Evolutionary conservation across 2,113 vertebrate genomes (phyloP).

Genomic region (Gambusia affinis): DNA sequence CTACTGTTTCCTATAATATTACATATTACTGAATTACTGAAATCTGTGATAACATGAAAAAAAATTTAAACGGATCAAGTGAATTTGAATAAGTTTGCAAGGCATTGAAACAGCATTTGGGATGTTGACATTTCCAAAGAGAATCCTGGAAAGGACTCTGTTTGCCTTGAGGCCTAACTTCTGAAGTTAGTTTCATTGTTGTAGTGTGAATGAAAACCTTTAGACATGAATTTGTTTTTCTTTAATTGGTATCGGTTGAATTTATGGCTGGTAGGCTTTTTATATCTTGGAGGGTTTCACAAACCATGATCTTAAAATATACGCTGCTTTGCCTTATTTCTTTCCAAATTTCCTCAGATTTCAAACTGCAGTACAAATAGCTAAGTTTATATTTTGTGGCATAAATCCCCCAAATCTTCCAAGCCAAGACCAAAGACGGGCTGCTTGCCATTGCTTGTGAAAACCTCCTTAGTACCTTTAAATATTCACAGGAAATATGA

Average conservation of each 20-base stretch:
- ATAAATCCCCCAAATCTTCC: slow-evolving; percentile 37
- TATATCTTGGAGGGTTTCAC: slow-evolving; percentile 45
- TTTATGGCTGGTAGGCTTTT: slow-evolving; percentile 13
- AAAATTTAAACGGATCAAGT: not conserved
- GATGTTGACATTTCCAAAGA: not conserved
- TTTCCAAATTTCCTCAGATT: slow-evolving; percentile 53
- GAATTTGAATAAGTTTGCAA: not conserved
- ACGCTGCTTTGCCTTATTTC: slow-evolving; percentile 44
- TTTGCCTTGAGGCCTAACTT: too few species aligned
- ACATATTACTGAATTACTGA: too few species aligned
- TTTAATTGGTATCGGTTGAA: too few species aligned
- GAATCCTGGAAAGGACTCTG: too few species aligned
- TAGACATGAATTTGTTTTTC: too few species aligned
- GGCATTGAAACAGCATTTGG: not conserved
- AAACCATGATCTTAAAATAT: slow-evolving; percentile 52
- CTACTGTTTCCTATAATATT: too few species aligned
- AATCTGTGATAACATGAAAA: too few species aligned
- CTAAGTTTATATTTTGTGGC: slow-evolving; percentile 51
- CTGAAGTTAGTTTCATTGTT: slow-evolving; percentile 9
- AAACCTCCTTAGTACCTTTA: slow-evolving; percentile 54
- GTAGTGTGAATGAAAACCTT: too few species aligned
- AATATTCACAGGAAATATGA: slow-evolving; percentile 30
- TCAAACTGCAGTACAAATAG: slow-evolving; percentile 47
- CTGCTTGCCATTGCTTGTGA: slow-evolving; percentile 42
- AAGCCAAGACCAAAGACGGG: slow-evolving; percentile 35